phyloP scores from a whole-genome alignment of 2,888 invertebrate genomes.

The Onchidella celtica region DNA sequence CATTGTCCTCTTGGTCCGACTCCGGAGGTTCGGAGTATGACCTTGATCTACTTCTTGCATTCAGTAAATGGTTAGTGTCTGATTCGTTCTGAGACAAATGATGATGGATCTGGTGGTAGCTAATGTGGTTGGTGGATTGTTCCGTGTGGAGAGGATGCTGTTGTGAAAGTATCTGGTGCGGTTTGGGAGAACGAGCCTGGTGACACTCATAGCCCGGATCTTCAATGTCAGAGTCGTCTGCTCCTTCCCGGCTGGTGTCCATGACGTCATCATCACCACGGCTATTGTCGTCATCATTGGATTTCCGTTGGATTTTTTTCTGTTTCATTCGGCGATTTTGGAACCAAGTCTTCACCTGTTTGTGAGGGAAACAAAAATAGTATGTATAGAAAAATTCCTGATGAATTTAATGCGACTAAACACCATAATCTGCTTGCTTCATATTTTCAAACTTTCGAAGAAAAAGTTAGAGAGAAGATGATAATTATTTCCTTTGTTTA shows the following conservation, averaged over 20 bases:
- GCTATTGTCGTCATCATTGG: slow-evolving; percentile 59
- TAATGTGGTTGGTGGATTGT: slow-evolving; percentile 6
- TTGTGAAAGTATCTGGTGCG: not conserved
- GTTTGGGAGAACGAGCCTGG: slow-evolving; percentile 15
- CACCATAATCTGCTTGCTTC: too few relatives aligned
- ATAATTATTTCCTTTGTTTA: too few relatives aligned
- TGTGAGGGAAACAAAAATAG: not conserved
- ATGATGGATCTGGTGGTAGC: slow-evolving; percentile 23
- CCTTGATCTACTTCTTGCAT: slow-evolving; percentile 37
- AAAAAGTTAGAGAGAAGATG: too few relatives aligned
- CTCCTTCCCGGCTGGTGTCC: slow-evolving; percentile 56
- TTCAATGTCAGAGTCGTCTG: slow-evolving; percentile 51
- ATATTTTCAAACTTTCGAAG: too few relatives aligned
- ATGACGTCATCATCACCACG: slow-evolving; percentile 25
- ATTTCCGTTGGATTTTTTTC: slow-evolving; percentile 78
- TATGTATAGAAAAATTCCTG: too few relatives aligned
- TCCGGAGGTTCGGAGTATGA: slow-evolving; percentile 45
- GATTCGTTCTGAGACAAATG: not conserved
- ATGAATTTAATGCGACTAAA: too few relatives aligned
- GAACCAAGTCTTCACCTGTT: slow-evolving; percentile 98
- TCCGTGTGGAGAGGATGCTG: not conserved
- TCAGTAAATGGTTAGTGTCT: not conserved
- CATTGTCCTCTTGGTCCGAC: slow-evolving; percentile 58
- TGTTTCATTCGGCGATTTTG: slow-evolving; percentile 94
- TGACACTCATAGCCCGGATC: slow-evolving; percentile 29